Conservation (phyloP, 2,797 vertebrate species). For the Echiichthys vipera region DNA sequence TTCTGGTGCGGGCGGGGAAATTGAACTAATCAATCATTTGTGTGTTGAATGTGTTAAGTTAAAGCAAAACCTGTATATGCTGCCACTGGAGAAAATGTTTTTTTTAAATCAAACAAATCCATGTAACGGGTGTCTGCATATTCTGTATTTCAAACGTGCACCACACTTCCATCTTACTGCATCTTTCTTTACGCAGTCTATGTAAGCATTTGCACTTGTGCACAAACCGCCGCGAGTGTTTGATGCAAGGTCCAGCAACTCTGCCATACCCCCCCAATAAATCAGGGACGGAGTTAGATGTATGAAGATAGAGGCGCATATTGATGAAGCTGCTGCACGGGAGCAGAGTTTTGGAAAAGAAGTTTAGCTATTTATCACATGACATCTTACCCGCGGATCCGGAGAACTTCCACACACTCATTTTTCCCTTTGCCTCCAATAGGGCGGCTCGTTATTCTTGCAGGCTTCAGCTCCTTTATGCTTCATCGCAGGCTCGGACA, state of each 20-base stretch:
- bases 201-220: constrained; percentile 47
- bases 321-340: constrained; percentile 60
- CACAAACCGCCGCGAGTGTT: constrained; percentile 8
- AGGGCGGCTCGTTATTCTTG: not conserved
- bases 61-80: constrained; percentile 11
- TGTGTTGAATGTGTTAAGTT: constrained; percentile 40
- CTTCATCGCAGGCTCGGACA: constrained; percentile 37
- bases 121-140: constrained; percentile 19
- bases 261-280: constrained; percentile 44
- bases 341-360: constrained; percentile 59
- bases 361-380: constrained; percentile 64
- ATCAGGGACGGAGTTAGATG: constrained; percentile 56
- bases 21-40: constrained; percentile 63
- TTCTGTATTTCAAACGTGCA: constrained; percentile 50
- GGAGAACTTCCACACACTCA: constrained; percentile 36
- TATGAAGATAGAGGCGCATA: constrained; percentile 66
- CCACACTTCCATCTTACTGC: constrained; percentile 35
- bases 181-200: not conserved
- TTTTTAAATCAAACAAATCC: constrained; percentile 21
- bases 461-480: constrained; percentile 18
- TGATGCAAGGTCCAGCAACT: constrained; percentile 46
- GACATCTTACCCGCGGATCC: constrained; percentile 17
- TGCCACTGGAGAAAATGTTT: not conserved
- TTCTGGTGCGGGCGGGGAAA: constrained; percentile 33
- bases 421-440: constrained; percentile 35